These are phyloP conservation scores for Piprites chloris DNA, from an alignment of 2,113 vertebrate genomes.

Conservation along the genomic window DNA sequence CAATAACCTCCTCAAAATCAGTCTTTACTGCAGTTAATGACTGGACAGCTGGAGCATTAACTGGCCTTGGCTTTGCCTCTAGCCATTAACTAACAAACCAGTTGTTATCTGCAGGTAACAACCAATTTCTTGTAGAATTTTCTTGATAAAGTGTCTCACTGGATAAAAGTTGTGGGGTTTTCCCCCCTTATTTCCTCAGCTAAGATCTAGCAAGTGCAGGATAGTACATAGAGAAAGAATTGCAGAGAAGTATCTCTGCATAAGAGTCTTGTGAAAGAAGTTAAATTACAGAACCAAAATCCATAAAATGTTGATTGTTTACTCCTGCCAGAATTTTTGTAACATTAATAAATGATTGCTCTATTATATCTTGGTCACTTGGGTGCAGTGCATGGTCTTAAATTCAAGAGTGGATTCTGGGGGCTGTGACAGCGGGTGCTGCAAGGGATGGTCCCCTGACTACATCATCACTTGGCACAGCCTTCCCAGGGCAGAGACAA, in stretches of 20 bases:
- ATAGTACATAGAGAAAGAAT: neutral
- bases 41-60: conserved; percentile 83
- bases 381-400: neutral
- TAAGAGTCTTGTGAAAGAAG: neutral
- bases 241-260: neutral
- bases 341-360: neutral
- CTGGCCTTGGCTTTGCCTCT: conserved; percentile 79
- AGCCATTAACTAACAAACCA: conserved; percentile 81
- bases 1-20: conserved; percentile 83
- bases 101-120: conserved; percentile 82
- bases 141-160: conserved; percentile 69
- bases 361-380: neutral
- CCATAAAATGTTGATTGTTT: conserved; percentile 24
- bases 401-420: neutral
- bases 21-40: conserved; percentile 84
- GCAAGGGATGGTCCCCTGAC: neutral
- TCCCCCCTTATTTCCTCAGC: neutral
- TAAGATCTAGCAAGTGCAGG: neutral
- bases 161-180: conserved; percentile 38
- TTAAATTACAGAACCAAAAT: conserved; percentile 39
- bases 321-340: conserved; percentile 23
- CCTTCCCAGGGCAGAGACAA: neutral
- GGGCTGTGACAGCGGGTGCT: neutral
- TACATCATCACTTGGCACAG: neutral
- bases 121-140: conserved; percentile 75